Evolutionary conservation across 1,140 invertebrate genomes (phyloP), one percentile per base, ranked within the genome.

Genomic region (Macrobrachium nipponense): DNA sequence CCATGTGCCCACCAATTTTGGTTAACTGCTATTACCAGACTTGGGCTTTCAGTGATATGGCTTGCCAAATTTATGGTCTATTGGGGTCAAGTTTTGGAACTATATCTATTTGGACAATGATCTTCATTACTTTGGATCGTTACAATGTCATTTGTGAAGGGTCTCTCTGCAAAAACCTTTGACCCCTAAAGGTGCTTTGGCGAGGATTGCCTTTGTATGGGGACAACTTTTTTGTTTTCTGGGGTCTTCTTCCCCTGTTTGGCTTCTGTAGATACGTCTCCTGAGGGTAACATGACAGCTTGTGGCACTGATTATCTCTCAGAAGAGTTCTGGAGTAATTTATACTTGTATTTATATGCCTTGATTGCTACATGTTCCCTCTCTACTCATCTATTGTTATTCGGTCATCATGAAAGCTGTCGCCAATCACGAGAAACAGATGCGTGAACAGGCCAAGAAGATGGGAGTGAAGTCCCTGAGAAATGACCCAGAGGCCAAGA

Each of bases 1-100:
- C 89, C 18, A 90, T 90, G 90, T 94, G 95, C 86, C 96, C 96
- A 51, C 93, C 95, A 82, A 96, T 97, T 95, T 94, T 96, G 61
- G 97, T 96, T 91, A 95, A 96, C 91, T 96, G 88, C 58, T 86
- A 78, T 75, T 64, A 81, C n/a, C 66, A 80, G 20, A 60, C 80
- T 3, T 89, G 89, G 89, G 64, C 66, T 23, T 88, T 77, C 93
- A 94, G 95, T 80, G 94, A 95, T 58, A 91, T 96, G 27, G 27
- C 27, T 36, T 36, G 27, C 27, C 27, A 36, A 4, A 36, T n/a
- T 36, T 36, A 36, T 36, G 27, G 27, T 36, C 1, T 36, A 4
- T 4, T 36, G 27, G 27, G 27, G 27, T 36, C 79, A 95, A 95
- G 91, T 97, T 96, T 90, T 94, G 96, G 90, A 89, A 97, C 0